phyloP scores from a whole-genome alignment of 2,113 vertebrate genomes.

The Isurus oxyrinchus region DNA sequence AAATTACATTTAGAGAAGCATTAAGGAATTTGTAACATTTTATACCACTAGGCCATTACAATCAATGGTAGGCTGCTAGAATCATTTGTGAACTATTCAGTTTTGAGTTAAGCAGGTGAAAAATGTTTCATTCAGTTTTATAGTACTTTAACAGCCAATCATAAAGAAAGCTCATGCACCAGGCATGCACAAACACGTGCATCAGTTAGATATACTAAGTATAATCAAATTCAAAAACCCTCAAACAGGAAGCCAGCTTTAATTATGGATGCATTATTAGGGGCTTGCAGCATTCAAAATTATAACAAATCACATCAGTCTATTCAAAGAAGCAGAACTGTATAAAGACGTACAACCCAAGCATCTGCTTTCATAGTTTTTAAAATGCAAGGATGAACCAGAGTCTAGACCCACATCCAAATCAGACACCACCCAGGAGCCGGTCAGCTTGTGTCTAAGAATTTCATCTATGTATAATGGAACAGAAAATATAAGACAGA shows the following conservation, averaged over 20 bases:
- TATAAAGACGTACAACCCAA: slow-evolving; percentile 38
- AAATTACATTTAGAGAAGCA: background rate
- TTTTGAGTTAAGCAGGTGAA: background rate
- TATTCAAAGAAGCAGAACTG: background rate
- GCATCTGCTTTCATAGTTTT: slow-evolving; percentile 40
- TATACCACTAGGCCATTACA: background rate
- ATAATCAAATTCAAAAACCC: background rate
- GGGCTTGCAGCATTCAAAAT: background rate
- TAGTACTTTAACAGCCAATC: background rate
- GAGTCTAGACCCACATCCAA: slow-evolving; percentile 40
- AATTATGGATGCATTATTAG: slow-evolving; percentile 1
- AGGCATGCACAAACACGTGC: background rate
- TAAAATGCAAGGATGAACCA: slow-evolving; percentile 28
- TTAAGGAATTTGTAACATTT: background rate
- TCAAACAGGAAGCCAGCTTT: background rate
- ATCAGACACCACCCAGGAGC: slow-evolving; percentile 45
- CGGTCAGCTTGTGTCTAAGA: slow-evolving; percentile 37
- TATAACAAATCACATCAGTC: background rate
- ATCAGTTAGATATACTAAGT: background rate
- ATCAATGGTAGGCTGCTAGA: background rate
- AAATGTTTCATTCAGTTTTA: background rate
- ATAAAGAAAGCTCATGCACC: background rate
- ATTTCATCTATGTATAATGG: slow-evolving; percentile 40
- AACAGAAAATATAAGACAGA: background rate
- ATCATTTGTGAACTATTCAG: background rate